phyloP scores from a whole-genome alignment of 2,113 vertebrate species.

The Forbesichthys agassizii region DNA sequence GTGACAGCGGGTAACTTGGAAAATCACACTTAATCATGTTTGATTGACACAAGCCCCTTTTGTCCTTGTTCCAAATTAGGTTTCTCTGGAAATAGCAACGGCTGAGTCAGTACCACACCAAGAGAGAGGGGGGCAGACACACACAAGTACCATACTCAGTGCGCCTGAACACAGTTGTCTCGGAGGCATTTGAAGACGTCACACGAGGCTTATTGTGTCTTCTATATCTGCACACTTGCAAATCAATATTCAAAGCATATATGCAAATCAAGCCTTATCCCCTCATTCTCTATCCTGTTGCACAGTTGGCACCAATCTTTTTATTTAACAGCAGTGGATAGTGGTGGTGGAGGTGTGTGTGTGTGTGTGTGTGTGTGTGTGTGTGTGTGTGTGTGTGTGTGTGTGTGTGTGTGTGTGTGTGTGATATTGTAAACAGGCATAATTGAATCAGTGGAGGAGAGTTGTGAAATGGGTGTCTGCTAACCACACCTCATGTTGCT shows the following conservation, averaged over 20 bases:
- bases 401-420: conserved; percentile 25
- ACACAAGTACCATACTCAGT: background rate
- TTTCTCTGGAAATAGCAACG: conserved; percentile 26
- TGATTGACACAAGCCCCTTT: conserved; percentile 43
- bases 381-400: conserved; percentile 24
- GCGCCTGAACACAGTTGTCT: background rate
- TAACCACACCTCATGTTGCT: conserved; percentile 13
- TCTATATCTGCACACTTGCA: too few relatives aligned
- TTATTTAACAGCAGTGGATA: too few relatives aligned
- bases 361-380: conserved; percentile 23
- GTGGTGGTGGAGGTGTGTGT: background rate
- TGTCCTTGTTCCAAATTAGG: conserved; percentile 48
- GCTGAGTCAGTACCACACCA: conserved; percentile 13
- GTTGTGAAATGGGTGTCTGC: conserved; percentile 56
- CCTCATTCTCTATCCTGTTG: too few relatives aligned
- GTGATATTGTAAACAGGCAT: conserved; percentile 43
- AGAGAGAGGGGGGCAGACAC: conserved; percentile 3
- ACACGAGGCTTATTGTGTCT: background rate
- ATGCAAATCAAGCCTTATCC: too few relatives aligned
- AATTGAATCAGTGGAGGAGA: conserved; percentile 56
- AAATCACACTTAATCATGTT: conserved; percentile 37
- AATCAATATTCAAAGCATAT: too few relatives aligned
- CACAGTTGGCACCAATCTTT: too few relatives aligned
- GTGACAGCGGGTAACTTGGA: conserved; percentile 29
- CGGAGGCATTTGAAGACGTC: conserved; percentile 9